Percentiles rank a stretch among this genome's conserved stretches.
Conservation (phyloP, 2,113 vertebrate genomes). For the Mobula hypostoma region DNA sequence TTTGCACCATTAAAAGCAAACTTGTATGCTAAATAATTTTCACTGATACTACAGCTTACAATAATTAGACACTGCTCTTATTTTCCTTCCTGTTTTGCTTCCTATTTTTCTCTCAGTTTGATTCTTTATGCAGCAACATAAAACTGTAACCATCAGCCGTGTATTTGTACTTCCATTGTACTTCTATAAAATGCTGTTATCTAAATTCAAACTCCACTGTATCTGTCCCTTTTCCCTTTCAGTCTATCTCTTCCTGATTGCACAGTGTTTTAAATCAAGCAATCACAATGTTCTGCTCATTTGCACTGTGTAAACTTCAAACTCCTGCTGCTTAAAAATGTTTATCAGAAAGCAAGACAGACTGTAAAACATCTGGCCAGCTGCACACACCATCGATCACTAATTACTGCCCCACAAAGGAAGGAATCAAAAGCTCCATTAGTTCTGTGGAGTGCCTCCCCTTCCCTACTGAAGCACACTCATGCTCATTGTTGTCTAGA, state of each 20-base stretch:
- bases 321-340: neutral
- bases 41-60: neutral
- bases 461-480: conserved; percentile 32
- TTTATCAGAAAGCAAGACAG: neutral
- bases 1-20: neutral
- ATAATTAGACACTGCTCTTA: neutral
- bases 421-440: conserved; percentile 34
- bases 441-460: conserved; percentile 33
- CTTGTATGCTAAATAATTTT: neutral
- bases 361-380: conserved; percentile 17
- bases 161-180: neutral
- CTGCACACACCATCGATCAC: conserved; percentile 30
- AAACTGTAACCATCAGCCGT: neutral
- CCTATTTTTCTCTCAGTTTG: neutral
- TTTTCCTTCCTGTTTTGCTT: neutral
- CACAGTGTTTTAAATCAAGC: neutral
- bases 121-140: neutral
- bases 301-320: neutral
- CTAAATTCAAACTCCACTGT: neutral
- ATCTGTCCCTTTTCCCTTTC: neutral
- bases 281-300: neutral
- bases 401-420: conserved; percentile 8
- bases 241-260: neutral
- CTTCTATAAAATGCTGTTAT: neutral
- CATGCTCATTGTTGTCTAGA: conserved; percentile 28